A percentile compares a stretch with the other conserved stretches of the same genome.
phyloP scores from a whole-genome alignment of 2,797 vertebrate genomes.

The Tadarida brasiliensis region DNA sequence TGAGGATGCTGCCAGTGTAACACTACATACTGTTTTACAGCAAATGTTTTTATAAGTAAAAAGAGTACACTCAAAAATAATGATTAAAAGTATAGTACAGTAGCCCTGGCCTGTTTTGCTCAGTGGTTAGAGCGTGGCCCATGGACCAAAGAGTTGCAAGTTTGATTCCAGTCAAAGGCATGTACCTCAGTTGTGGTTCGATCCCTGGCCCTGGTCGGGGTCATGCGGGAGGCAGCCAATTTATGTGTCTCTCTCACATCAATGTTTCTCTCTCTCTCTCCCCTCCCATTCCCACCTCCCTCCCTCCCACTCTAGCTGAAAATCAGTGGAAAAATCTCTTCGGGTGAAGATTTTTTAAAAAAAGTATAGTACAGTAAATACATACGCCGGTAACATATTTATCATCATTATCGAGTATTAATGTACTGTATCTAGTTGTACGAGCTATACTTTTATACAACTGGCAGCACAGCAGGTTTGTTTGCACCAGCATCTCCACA shows the following conservation, averaged over 20 bases:
- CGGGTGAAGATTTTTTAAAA: too few species aligned
- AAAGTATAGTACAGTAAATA: background rate
- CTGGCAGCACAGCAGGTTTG: background rate
- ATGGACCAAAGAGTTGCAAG: too few species aligned
- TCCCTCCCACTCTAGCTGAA: too few species aligned
- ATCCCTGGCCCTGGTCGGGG: too few species aligned
- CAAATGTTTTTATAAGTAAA: background rate
- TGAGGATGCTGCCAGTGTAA: background rate
- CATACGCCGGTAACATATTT: background rate
- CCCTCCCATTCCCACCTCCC: too few species aligned
- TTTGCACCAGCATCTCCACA: background rate
- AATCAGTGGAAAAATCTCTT: too few species aligned
- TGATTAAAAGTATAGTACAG: background rate
- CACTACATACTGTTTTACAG: background rate
- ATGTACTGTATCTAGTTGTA: background rate
- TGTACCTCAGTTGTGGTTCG: too few species aligned
- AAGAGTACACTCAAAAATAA: background rate
- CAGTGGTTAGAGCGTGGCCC: too few species aligned
- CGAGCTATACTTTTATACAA: background rate
- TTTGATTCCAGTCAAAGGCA: too few species aligned
- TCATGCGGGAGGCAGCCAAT: too few species aligned
- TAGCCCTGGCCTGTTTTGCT: background rate
- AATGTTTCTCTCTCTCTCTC: too few species aligned
- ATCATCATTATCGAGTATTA: background rate
- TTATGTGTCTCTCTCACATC: too few species aligned